Evolutionary conservation across 2,888 invertebrate genomes (phyloP).

Genomic region (Ypsolopha scabrella): DNA sequence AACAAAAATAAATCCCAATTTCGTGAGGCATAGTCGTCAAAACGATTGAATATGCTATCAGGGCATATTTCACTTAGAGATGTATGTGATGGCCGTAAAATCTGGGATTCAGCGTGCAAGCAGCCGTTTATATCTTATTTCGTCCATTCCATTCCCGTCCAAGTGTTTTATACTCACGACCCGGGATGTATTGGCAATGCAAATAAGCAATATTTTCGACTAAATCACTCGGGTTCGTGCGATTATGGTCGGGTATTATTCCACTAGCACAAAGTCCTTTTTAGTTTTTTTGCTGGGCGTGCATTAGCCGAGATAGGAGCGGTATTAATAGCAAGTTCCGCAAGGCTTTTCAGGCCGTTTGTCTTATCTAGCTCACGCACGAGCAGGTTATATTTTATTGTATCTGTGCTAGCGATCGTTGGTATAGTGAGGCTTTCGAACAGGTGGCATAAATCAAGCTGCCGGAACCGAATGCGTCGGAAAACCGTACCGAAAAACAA

Average conservation of each 20-base stretch:
- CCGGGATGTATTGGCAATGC: conserved; percentile 47
- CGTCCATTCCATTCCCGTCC: conserved; percentile 46
- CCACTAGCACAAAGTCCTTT: conserved; percentile 2
- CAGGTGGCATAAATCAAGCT: conserved; percentile 31
- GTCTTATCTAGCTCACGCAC: conserved; percentile 18
- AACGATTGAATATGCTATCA: conserved; percentile 39
- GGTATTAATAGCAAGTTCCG: not conserved
- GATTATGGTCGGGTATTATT: conserved; percentile 33
- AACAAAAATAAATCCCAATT: no score
- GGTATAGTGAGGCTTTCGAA: not conserved
- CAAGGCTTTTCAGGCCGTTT: not conserved
- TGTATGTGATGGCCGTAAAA: conserved; percentile 45
- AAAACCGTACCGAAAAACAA: conserved; percentile 46
- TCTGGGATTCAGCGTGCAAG: conserved; percentile 40
- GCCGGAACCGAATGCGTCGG: conserved; percentile 41
- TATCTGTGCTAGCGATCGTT: not conserved
- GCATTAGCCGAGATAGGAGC: no score
- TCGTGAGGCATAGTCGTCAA: conserved; percentile 3
- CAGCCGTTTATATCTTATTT: conserved; percentile 50
- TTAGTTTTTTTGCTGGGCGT: no score
- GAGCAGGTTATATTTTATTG: conserved; percentile 19
- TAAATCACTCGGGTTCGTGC: conserved; percentile 45
- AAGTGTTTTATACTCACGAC: conserved; percentile 37
- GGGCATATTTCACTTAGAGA: conserved; percentile 42
- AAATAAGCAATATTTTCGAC: conserved; percentile 51